A percentile compares a stretch with the other conserved stretches of the same genome.
phyloP scores from a whole-genome alignment of 2,113 vertebrate species.

The Thunnus maccoyii region DNA sequence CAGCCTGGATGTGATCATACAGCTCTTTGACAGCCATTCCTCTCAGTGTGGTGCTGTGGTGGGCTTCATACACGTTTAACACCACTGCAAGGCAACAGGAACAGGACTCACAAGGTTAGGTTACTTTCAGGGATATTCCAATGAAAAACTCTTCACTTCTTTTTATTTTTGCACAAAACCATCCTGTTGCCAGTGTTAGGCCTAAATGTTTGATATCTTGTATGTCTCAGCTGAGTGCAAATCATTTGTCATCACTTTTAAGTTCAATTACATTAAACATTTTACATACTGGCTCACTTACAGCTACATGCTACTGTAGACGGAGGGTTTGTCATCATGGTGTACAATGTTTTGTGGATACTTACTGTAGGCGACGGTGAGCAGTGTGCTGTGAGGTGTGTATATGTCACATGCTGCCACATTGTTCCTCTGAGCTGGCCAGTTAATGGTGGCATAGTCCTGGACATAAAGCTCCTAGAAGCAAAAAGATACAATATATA shows the following conservation, averaged over 20 bases:
- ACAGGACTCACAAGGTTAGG: slow-evolving; percentile 7
- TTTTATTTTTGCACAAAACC: not conserved
- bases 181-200: not conserved
- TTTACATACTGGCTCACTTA: too few species aligned
- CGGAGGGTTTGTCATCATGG: not conserved
- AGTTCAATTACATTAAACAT: too few species aligned
- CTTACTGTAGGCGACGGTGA: slow-evolving; percentile 87
- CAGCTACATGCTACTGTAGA: too few species aligned
- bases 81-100: slow-evolving; percentile 80
- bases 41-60: slow-evolving; percentile 88
- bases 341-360: not conserved
- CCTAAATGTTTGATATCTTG: not conserved
- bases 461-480: slow-evolving; percentile 94
- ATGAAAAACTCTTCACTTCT: not conserved
- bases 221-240: not conserved
- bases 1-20: slow-evolving; percentile 92
- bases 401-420: slow-evolving; percentile 91
- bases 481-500: not conserved
- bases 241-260: not conserved
- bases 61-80: slow-evolving; percentile 91
- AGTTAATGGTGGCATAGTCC: slow-evolving; percentile 91
- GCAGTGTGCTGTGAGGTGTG: slow-evolving; percentile 92
- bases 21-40: slow-evolving; percentile 84
- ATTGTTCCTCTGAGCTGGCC: slow-evolving; percentile 92
- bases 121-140: not conserved